Base-by-base conservation (phyloP, 2,113 vertebrate genomes). In the Hyaena hyaena region DNA sequence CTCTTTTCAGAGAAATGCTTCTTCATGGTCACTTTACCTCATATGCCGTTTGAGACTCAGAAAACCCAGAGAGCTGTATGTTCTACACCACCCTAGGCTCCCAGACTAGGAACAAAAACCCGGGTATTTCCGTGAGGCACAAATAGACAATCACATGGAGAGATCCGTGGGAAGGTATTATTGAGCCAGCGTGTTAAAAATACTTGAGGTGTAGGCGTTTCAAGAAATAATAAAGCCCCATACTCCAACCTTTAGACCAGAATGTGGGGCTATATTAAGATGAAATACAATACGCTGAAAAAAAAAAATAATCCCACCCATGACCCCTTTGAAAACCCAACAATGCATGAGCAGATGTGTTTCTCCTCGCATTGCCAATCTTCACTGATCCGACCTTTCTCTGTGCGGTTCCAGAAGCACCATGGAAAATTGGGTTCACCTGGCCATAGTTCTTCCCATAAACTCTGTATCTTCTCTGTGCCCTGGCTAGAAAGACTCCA, bases 171-270 rank as follows among this genome's bases (percentile, higher is more conserved):
- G 77, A 23, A 88, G 73, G 87, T 90, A 45, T 94, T 90, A 71
- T 21, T 77, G 92, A 93, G 45, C 86, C 90, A 82, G 50, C 4
- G 2, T 33, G 45, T 86, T 96, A 92, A 92, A 97, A 89, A 61
- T 66, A 71, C 89, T 85, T 33, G 74, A 65, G n/a, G 8, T 55
- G 24, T 66, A 84, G 88, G 80, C 19, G 2, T 71, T 77, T 87
- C n/a, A 93, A 84, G 65, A 93, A 90, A 88, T 96, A 68, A 90
- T 76, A 93, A 84, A 65, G 24, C 73, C 61, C 55, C 21, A 0
- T 50, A 10, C 17, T 66, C 23, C 50, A 91, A 10, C 71, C 77
- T 74, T 93, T 73, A 93, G 69, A 50, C 53, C 7, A 53, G 45
- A 28, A 58, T 17, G 4, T 35, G 31, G 17, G 28, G 16, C 77